Conservation (phyloP, 2,797 vertebrate genomes). For the Tauraco hartlaubi region DNA sequence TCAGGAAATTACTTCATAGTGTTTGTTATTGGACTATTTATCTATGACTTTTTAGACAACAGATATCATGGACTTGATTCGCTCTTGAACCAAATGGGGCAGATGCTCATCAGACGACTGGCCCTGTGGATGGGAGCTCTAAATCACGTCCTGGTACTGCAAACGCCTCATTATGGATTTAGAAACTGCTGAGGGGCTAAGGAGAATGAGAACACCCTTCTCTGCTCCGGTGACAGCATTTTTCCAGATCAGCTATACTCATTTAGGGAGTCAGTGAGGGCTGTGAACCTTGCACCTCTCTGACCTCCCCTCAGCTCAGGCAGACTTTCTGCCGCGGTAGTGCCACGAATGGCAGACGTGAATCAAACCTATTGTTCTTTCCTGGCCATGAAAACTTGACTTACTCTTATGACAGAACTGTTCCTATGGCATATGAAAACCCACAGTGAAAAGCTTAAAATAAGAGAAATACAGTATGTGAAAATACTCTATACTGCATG, state of each 20-base stretch:
- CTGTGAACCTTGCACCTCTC: constrained; percentile 26
- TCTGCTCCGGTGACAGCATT: not conserved
- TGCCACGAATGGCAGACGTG: not conserved
- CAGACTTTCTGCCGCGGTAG: not conserved
- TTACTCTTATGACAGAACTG: constrained; percentile 43
- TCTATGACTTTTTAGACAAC: constrained; percentile 56
- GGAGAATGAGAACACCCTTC: constrained; percentile 23
- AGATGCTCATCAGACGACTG: constrained; percentile 16
- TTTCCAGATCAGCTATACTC: constrained; percentile 40
- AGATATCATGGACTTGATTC: not conserved
- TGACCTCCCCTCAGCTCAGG: not conserved
- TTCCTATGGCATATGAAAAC: not conserved
- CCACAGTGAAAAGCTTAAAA: not conserved
- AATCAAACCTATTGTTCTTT: constrained; percentile 58
- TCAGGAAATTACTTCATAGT: constrained; percentile 75
- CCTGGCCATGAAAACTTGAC: constrained; percentile 49
- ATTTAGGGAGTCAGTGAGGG: constrained; percentile 21
- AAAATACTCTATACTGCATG: not conserved
- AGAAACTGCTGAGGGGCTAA: constrained; percentile 41
- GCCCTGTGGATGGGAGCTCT: not conserved
- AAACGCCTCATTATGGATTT: constrained; percentile 12
- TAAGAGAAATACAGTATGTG: not conserved
- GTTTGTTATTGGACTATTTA: constrained; percentile 74
- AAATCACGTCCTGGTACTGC: not conserved
- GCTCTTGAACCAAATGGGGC: not conserved